These are phyloP conservation scores for Ondatra zibethicus DNA, from an alignment of 2,113 vertebrate genomes.

Conservation along the genomic window DNA sequence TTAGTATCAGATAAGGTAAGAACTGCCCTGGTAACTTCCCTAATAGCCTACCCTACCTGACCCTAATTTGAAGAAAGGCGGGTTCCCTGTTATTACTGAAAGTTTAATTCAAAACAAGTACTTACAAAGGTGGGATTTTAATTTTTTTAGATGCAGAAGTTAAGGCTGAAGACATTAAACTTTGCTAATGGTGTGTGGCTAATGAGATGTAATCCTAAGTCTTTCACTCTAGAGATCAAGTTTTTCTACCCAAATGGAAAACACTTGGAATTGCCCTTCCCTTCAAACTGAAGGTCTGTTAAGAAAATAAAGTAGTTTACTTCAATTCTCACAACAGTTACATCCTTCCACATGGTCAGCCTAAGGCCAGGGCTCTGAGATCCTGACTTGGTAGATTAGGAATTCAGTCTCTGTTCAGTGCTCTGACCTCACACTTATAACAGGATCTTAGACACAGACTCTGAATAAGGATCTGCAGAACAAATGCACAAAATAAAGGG, in stretches of 20 bases:
- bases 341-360: neutral
- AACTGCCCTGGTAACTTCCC: conserved; percentile 12
- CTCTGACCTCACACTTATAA: conserved; percentile 10
- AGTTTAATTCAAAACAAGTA: conserved; percentile 36
- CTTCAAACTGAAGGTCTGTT: conserved; percentile 10
- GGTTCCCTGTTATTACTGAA: conserved; percentile 20
- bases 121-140: neutral
- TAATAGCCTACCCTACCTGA: neutral
- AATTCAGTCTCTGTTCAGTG: conserved; percentile 43
- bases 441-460: neutral
- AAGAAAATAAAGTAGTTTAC: conserved; percentile 24
- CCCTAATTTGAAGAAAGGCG: neutral
- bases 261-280: conserved; percentile 35
- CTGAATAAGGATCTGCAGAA: conserved; percentile 51
- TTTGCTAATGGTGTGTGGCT: neutral
- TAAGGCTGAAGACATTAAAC: neutral
- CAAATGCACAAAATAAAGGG: conserved; percentile 23
- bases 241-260: conserved; percentile 38
- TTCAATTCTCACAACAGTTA: neutral
- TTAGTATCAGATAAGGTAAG: neutral
- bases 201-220: neutral
- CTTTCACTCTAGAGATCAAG: neutral
- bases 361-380: neutral
- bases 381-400: neutral
- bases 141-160: conserved; percentile 43